Percentiles rank a stretch among this genome's conserved stretches.
Evolutionary conservation across 2,888 invertebrate species (phyloP).

Genomic region (Perizoma affinitatum): DNA sequence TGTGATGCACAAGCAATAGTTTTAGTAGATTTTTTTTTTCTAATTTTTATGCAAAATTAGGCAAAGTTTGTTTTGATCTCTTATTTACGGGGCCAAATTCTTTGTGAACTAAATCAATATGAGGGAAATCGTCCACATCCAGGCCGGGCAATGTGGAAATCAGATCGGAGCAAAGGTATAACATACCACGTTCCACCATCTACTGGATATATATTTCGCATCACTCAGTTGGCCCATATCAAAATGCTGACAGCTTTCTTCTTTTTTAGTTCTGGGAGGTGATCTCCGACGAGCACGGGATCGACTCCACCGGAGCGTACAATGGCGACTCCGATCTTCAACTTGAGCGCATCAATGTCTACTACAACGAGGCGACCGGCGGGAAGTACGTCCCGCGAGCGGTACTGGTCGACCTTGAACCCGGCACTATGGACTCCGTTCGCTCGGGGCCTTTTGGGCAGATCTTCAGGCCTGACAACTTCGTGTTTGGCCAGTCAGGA

Average conservation of each 20-base stretch:
- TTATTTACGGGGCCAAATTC: conserved; percentile 57
- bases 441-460: conserved; percentile 88
- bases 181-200: conserved; percentile 13
- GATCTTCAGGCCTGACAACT: conserved; percentile 89
- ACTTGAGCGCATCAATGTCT: conserved; percentile 89
- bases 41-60: conserved; percentile 56
- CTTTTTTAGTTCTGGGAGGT: conserved; percentile 73
- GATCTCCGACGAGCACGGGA: conserved; percentile 72
- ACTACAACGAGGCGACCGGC: conserved; percentile 88
- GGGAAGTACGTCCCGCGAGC: conserved; percentile 74
- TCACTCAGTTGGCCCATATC: not conserved
- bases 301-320: conserved; percentile 75
- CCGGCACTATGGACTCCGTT: conserved; percentile 86
- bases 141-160: conserved; percentile 84
- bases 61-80: conserved; percentile 50
- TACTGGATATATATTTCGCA: too few relatives aligned
- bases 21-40: conserved; percentile 45
- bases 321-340: conserved; percentile 89
- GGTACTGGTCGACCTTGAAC: conserved; percentile 72
- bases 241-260: not conserved
- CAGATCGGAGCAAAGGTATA: conserved; percentile 92
- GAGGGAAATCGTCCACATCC: conserved; percentile 93
- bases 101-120: conserved; percentile 74
- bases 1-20: conserved; percentile 55
- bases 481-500: conserved; percentile 86